Conservation (phyloP, 1,140 invertebrate species). For the Drosophila carrolli region DNA sequence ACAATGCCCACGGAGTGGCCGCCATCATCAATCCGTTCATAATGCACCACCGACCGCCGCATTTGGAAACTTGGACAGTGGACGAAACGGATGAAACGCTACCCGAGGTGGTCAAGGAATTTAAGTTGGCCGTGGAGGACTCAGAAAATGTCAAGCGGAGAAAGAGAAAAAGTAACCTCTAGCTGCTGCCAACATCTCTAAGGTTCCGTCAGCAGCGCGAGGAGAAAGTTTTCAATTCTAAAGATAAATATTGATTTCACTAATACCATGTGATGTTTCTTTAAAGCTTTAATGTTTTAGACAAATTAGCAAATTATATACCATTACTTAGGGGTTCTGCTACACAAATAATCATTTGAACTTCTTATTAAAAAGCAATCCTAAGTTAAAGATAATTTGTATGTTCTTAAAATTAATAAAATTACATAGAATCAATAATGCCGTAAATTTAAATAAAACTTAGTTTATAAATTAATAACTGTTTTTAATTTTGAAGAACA, state of each 20-base stretch:
- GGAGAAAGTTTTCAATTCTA: neutral
- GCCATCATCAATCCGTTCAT: conserved; percentile 87
- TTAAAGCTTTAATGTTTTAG: neutral
- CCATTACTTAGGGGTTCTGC: neutral
- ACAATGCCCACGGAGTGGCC: conserved; percentile 87
- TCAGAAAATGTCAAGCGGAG: conserved; percentile 73
- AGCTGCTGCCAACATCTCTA: conserved; percentile 73
- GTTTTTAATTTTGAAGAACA: no score
- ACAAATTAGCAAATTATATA: neutral
- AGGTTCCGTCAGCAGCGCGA: conserved; percentile 36
- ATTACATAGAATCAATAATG: no score
- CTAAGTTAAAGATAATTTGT: no score
- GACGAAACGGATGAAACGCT: conserved; percentile 27
- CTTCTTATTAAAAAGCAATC: neutral
- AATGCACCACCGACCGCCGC: conserved; percentile 70
- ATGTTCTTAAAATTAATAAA: no score
- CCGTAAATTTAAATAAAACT: no score
- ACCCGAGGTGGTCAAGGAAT: conserved; percentile 51
- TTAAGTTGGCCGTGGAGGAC: conserved; percentile 66
- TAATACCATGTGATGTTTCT: conserved; percentile 33
- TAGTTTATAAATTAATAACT: no score
- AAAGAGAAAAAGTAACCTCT: conserved; percentile 82
- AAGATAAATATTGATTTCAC: conserved; percentile 7
- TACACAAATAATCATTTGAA: no score
- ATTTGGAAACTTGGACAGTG: conserved; percentile 68